Base-by-base conservation (phyloP, 1,140 invertebrate genomes). In the Trichomalopsis sarcophagae region DNA sequence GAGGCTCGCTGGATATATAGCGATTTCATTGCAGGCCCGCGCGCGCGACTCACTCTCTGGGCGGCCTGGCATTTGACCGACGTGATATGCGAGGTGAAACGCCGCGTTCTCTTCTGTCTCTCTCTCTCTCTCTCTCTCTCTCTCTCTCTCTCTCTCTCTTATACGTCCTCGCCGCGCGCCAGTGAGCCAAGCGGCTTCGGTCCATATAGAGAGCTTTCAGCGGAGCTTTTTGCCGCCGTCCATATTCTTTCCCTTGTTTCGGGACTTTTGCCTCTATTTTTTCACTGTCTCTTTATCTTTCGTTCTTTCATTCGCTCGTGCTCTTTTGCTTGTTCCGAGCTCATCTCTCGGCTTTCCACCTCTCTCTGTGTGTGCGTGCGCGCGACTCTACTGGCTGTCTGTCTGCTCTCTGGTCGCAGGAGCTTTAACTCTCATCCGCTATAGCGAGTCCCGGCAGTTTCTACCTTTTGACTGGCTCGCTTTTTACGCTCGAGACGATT, bases 51-150 rank as follows among this genome's bases (percentile, higher is more conserved):
- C 21, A 21, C 69, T 50, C 40, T 30, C 27, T 14, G 50, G 33
- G 4, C 33, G 5, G 33, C 14, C 55, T 91, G 87, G 87, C 89
- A 62, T 91, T 91, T 91, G 90, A 90, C 89, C 90, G 90, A 90
- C 89, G 90, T 90, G 90, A 91, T 91, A 90, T 90, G 89, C 50
- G 87, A 88, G 85, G 81, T 86, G 85, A 87, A 85, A 81, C 69
- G 82, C 86, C 27, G 87, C 47, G 62, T 69, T 81, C 27, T 27
- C 27, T 1, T 27, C 27, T 27, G 1, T 36, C 5, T 55, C n/a
- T 23, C 81, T 17, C 21, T 10, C 27, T 50, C 79, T 36, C 27
- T 17, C 73, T 23, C 5, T 55, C 33, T 23, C 80, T 17, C 21
- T 10, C 27, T 33, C 5, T 55, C 33, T 23, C 81, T 17, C 21